Percentiles rank a stretch among this genome's conserved stretches.
phyloP scores from a whole-genome alignment of 2,113 vertebrate species.

The Junco hyemalis region DNA sequence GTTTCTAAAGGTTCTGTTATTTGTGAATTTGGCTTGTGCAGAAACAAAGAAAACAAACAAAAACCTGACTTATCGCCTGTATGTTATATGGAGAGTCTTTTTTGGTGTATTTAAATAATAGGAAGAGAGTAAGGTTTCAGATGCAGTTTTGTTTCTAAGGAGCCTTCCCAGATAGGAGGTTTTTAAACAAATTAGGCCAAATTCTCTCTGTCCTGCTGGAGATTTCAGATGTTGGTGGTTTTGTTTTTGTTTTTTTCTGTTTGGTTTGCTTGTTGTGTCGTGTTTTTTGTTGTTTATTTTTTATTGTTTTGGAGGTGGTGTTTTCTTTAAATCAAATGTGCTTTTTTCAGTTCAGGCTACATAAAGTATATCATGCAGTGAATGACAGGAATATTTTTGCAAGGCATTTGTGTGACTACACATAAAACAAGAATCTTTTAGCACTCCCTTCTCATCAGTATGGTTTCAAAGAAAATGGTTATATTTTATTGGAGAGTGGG shows the following conservation, averaged over 20 bases:
- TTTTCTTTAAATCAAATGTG: not conserved
- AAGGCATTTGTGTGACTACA: not conserved
- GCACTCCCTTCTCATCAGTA: not conserved
- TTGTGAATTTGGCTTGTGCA: not conserved
- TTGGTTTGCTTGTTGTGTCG: not conserved
- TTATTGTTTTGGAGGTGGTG: not conserved
- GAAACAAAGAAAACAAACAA: not conserved
- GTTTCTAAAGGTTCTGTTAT: not conserved
- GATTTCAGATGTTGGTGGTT: not conserved
- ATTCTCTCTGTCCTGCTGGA: not conserved
- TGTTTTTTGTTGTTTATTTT: not conserved
- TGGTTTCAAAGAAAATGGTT: not conserved
- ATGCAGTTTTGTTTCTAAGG: not conserved
- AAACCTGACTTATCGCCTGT: not conserved
- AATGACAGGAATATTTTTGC: not conserved
- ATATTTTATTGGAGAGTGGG: accelerated
- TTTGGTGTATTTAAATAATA: not conserved
- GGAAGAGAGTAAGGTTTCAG: not conserved
- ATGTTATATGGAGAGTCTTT: not conserved
- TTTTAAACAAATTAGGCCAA: not conserved
- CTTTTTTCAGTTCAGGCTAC: not conserved
- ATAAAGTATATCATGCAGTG: not conserved
- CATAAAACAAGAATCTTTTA: not conserved
- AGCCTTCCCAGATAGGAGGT: not conserved
- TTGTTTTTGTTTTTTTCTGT: not conserved